These are phyloP conservation scores for Leucoraja ocellata DNA, from an alignment of 2,797 vertebrate genomes.

Conservation along the genomic window DNA sequence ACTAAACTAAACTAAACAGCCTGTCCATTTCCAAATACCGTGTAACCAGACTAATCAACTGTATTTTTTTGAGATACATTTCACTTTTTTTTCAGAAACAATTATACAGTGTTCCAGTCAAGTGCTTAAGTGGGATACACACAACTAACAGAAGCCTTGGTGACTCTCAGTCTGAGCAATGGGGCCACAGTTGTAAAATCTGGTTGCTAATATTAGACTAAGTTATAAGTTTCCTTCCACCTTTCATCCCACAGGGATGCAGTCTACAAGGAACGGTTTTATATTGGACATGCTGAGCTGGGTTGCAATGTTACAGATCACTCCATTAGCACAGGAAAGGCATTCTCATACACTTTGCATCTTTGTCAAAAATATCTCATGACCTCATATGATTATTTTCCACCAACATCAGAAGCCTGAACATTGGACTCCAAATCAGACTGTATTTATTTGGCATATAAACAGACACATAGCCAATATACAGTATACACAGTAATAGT, in stretches of 20 bases:
- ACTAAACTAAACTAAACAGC: background rate
- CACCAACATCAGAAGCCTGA: background rate
- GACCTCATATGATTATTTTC: background rate
- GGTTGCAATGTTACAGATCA: background rate
- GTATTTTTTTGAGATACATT: background rate
- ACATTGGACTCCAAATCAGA: background rate
- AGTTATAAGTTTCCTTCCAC: background rate
- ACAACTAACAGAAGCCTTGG: background rate
- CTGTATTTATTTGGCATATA: background rate
- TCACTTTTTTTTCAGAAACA: background rate
- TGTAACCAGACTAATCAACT: background rate
- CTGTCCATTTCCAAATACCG: background rate
- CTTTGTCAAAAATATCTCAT: background rate
- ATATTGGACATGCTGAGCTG: background rate
- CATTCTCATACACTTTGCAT: background rate
- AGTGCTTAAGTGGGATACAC: background rate
- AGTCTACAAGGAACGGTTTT: background rate
- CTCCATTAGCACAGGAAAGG: background rate
- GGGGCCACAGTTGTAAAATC: background rate
- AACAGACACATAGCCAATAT: background rate
- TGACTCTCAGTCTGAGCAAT: background rate
- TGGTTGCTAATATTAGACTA: background rate
- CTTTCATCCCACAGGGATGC: background rate
- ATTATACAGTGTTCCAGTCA: background rate
- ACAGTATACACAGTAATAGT: background rate